phyloP scores from a whole-genome alignment of 2,113 vertebrate genomes.

The Salvelinus sp. region DNA sequence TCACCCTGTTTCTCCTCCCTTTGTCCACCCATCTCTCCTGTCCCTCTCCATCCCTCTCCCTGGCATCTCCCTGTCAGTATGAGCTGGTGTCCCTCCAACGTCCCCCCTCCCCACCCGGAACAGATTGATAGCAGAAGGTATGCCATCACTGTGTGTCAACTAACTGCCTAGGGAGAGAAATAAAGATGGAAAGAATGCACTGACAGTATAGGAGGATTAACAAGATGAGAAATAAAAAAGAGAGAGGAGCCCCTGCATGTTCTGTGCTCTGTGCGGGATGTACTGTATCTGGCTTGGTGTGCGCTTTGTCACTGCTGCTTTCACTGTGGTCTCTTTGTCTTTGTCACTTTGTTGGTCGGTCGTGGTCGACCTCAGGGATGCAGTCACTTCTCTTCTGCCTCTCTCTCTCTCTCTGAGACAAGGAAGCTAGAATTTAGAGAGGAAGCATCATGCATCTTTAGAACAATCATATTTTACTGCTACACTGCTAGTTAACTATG shows the following conservation, averaged over 20 bases:
- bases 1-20: neutral
- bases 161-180: too few species aligned
- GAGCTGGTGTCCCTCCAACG: slow-evolving; percentile 91
- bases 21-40: slow-evolving; percentile 29
- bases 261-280: neutral
- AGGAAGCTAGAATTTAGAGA: neutral
- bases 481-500: neutral
- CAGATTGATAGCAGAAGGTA: slow-evolving; percentile 91
- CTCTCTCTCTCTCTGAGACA: neutral
- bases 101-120: slow-evolving; percentile 71
- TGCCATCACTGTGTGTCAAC: neutral
- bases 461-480: neutral
- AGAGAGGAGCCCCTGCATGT: neutral
- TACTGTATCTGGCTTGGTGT: neutral
- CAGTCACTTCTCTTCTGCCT: neutral
- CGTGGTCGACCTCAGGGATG: too few species aligned
- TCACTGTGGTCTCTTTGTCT: neutral
- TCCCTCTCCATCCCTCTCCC: neutral
- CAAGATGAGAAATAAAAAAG: neutral
- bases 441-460: neutral
- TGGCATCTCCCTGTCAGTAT: slow-evolving; percentile 71
- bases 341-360: neutral
- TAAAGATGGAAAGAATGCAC: too few species aligned
- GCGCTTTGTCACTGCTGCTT: neutral
- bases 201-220: too few species aligned